Evolutionary conservation across 2,888 invertebrate genomes (phyloP), one percentile per base, ranked within the genome.

Genomic region (Drosophila setosimentum): DNA sequence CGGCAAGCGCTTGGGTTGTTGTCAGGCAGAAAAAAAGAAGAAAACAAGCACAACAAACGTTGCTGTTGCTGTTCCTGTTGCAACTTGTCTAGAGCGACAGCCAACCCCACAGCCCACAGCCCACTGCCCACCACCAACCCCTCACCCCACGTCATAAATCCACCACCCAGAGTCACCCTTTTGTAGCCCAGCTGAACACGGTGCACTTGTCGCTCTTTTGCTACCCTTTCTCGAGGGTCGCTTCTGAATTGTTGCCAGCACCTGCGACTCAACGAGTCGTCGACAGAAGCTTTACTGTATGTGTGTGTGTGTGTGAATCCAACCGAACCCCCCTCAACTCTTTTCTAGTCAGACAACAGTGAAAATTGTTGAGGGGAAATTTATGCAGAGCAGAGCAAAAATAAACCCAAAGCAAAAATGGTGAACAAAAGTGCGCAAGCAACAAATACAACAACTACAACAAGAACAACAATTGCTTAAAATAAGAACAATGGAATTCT

Each of bases 291-390:
- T 62, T 57, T 67, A 66, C 60, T 67, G 27, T 78, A 42, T 63
- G 3, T 63, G 11, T 60, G n/a, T 53, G 54, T 40, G 18, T 33
- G 21, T 27, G 5, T 48, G 58, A 70, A 40, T 63, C 49, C 40
- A 57, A 45, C 66, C 58, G 33, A 63, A 51, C n/a, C 18, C 21
- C 51, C 21, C 33, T 16, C 21, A 30, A 29, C 45, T 0, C 24
- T 32, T 29, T n/a, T 13, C 11, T 6, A 27, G 62, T 27, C 59
- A 65, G 42, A 53, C 62, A 73, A 70, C 54, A 57, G 66, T 81
- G 67, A 74, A 81, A 83, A 90, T 83, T 87, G 88, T 88, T 87
- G 68, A 77, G 90, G 91, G 90, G 73, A 87, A 89, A 90, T 90
- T 90, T 91, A 91, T 88, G 80, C 83, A 79, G 75, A 83, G 80